These are phyloP conservation scores for Neodiprion lecontei DNA, from an alignment of 1,140 invertebrate species.

Conservation along the genomic window DNA sequence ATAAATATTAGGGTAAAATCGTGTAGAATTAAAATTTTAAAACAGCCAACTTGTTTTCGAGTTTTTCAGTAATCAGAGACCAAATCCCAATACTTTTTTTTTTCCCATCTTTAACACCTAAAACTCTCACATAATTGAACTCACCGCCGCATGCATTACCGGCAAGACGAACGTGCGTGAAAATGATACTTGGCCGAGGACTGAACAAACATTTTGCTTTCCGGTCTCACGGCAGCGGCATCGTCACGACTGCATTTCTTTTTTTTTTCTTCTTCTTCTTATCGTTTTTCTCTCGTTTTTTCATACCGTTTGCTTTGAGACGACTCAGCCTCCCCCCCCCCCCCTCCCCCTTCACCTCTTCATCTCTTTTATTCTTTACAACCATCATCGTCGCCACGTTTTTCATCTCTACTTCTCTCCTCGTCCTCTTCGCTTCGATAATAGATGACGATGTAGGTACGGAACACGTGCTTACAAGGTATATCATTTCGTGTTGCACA, in stretches of 20 bases:
- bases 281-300: constrained; percentile 7
- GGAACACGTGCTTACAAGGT: too few species aligned
- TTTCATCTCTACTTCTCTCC: constrained; percentile 14
- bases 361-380: constrained; percentile 3
- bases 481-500: too few species aligned
- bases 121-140: too few species aligned
- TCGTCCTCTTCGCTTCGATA: constrained; percentile 7
- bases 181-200: neutral
- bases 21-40: too few species aligned
- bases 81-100: too few species aligned
- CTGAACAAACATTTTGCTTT: constrained; percentile 6
- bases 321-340: neutral
- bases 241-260: constrained; percentile 7
- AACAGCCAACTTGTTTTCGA: too few species aligned
- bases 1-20: too few species aligned
- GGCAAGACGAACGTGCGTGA: neutral
- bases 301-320: neutral
- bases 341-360: neutral
- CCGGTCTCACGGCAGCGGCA: neutral
- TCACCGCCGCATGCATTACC: too few species aligned
- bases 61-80: too few species aligned
- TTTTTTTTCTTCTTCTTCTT: constrained; percentile 15
- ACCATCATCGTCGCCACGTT: constrained; percentile 10
- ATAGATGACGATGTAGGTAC: too few species aligned
- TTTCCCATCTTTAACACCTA: too few species aligned